Percentiles rank a stretch among this genome's conserved stretches.
Evolutionary conservation across 2,113 vertebrate genomes (phyloP).

Genomic region (Thermophis baileyi): DNA sequence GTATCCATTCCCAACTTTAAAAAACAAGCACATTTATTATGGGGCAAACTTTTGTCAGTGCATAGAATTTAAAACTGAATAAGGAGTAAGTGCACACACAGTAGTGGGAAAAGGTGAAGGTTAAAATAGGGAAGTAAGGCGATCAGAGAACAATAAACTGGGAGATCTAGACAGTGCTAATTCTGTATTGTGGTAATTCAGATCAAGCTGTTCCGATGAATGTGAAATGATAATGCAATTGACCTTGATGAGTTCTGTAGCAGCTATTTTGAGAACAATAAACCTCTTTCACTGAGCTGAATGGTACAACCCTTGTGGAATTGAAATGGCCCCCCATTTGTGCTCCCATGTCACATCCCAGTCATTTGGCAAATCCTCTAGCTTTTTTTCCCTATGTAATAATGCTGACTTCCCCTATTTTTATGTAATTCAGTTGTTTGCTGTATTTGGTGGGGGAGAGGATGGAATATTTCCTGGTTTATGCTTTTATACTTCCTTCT

Average conservation of each 20-base stretch:
- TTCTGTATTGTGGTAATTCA: neutral
- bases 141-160: neutral
- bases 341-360: neutral
- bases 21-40: neutral
- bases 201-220: neutral
- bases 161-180: neutral
- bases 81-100: neutral
- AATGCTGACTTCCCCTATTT: neutral
- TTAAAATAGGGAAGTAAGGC: neutral
- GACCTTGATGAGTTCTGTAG: neutral
- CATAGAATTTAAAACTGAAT: neutral
- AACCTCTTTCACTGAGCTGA: neutral
- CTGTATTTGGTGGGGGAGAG: neutral
- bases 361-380: neutral
- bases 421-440: neutral
- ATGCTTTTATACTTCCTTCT: neutral
- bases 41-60: neutral
- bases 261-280: neutral
- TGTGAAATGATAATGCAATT: neutral
- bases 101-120: neutral
- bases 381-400: neutral
- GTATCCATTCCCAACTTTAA: neutral
- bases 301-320: neutral
- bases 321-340: neutral
- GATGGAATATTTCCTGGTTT: neutral